Base-by-base conservation (phyloP, 2,888 invertebrate species). In the Phyllotreta cruciferae region DNA sequence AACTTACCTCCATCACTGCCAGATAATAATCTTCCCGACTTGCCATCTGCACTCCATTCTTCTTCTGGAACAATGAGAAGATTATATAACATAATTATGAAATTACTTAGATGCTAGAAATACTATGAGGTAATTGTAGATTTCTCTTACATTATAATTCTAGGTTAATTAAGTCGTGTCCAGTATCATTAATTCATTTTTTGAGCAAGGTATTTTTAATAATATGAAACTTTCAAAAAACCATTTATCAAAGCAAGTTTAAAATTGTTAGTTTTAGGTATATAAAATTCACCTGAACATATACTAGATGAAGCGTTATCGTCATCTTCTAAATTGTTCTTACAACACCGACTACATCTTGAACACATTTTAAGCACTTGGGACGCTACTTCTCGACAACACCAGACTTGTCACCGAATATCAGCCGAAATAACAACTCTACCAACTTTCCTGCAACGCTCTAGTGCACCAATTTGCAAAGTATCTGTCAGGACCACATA, bases 1-100 rank as follows among this genome's bases (percentile, higher is more conserved):
- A 54, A 78, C 80, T 80, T 74, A 81, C 82, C 80, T 68, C 80
- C 78, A 64, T 81, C 81, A 71, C 74, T 80, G 66, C 79, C 78
- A 62, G 79, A 77, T 64, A 75, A 68, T 52, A 75, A 75, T 67
- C 81, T 77, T 64, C 81, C 80, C 42, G 79, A 78, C 73, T 86
- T 86, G 74, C 85, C 85, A 80, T 85, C 86, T 60, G 85, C 82
- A 78, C 84, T 85, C 86, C 86, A 86, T 81, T 86, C 86, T 79
- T 86, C 86, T 73, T 86, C 86, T 86, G 83, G 63, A 84, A 84
- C 71, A 75, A 74, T 75, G 73, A 74, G 41, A 50, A 24, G 1
- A 24, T 24, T 24, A 24, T 3, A 24, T 24, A 24, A 24, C 24
- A 24, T 24, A 24, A 24, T 24, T 24, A 24, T 24, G 24, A 24